phyloP scores from a whole-genome alignment of 2,888 invertebrate genomes.

The Drosophila neonasuta region DNA sequence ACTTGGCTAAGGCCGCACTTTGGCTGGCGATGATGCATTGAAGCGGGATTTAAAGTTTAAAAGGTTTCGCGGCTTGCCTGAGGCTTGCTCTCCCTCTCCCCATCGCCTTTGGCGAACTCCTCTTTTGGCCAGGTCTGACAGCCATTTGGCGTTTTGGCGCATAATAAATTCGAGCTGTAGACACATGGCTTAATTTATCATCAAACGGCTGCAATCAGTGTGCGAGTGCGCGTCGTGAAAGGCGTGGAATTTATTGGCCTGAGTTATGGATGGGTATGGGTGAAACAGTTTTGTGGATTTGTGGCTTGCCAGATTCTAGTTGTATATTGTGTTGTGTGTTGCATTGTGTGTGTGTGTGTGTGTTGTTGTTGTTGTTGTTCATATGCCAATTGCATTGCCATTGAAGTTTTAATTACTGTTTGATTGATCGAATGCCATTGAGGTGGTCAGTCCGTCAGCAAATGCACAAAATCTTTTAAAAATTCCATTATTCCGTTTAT shows the following conservation, averaged over 20 bases:
- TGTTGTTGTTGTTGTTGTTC: conserved; percentile 3
- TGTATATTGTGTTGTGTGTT: too few species aligned
- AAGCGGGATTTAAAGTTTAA: conserved; percentile 75
- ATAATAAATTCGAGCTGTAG: conserved; percentile 75
- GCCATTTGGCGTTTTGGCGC: conserved; percentile 76
- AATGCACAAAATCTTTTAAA: conserved; percentile 23
- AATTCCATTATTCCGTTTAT: conserved; percentile 56
- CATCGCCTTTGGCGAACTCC: neutral
- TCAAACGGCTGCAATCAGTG: conserved; percentile 69
- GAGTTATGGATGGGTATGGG: conserved; percentile 53
- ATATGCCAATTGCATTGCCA: conserved; percentile 21
- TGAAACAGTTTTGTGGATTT: conserved; percentile 30
- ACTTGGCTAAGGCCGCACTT: conserved; percentile 44
- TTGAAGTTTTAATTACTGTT: conserved; percentile 52
- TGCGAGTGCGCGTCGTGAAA: conserved; percentile 47
- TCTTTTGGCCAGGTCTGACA: conserved; percentile 53
- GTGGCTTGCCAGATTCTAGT: conserved; percentile 20
- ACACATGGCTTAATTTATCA: conserved; percentile 75
- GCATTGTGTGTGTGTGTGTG: too few species aligned
- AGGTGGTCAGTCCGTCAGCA: neutral
- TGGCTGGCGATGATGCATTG: conserved; percentile 70
- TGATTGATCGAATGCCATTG: conserved; percentile 27
- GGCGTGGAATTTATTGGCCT: conserved; percentile 67
- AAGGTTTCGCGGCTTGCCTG: conserved; percentile 69
- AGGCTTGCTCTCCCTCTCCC: neutral